phyloP scores from a whole-genome alignment of 2,888 invertebrate genomes.

The Synergus itoensis region DNA sequence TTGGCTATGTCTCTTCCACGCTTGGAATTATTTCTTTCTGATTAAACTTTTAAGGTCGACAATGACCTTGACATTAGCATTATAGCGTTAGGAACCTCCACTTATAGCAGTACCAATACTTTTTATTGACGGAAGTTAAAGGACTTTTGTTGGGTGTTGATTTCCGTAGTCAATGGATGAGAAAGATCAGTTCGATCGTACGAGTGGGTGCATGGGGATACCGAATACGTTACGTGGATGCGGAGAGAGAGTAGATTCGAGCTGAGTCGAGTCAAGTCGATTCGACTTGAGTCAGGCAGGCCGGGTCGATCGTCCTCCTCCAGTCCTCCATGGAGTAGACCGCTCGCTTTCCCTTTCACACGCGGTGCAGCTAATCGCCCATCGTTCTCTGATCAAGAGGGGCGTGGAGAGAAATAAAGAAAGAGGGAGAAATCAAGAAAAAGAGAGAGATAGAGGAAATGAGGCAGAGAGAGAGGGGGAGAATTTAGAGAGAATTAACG shows the following conservation, averaged over 20 bases:
- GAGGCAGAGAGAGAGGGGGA: slow-evolving; percentile 49
- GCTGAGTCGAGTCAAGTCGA: slow-evolving; percentile 54
- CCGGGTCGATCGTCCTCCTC: slow-evolving; percentile 68
- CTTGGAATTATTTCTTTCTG: too few relatives aligned
- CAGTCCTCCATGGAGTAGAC: slow-evolving; percentile 60
- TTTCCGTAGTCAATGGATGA: slow-evolving; percentile 44
- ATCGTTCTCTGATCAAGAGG: slow-evolving; percentile 70
- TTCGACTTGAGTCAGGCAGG: slow-evolving; percentile 54
- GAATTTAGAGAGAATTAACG: slow-evolving; percentile 54
- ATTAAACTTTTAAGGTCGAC: neutral
- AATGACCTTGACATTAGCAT: neutral
- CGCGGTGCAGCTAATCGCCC: slow-evolving; percentile 73
- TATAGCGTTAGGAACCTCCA: neutral
- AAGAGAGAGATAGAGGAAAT: slow-evolving; percentile 46
- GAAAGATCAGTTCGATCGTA: slow-evolving; percentile 43
- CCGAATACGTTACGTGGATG: slow-evolving; percentile 65
- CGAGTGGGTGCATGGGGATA: slow-evolving; percentile 59
- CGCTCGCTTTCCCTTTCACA: slow-evolving; percentile 76
- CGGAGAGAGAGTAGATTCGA: slow-evolving; percentile 70
- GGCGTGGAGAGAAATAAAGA: slow-evolving; percentile 55
- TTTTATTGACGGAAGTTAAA: slow-evolving; percentile 21
- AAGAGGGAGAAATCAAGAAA: slow-evolving; percentile 47
- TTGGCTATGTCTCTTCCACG: too few relatives aligned
- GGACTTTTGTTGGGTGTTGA: slow-evolving; percentile 23
- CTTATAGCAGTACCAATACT: neutral